A percentile compares a stretch with the other conserved stretches of the same genome.
phyloP scores from a whole-genome alignment of 2,888 invertebrate species.

The Pollenia amentaria region DNA sequence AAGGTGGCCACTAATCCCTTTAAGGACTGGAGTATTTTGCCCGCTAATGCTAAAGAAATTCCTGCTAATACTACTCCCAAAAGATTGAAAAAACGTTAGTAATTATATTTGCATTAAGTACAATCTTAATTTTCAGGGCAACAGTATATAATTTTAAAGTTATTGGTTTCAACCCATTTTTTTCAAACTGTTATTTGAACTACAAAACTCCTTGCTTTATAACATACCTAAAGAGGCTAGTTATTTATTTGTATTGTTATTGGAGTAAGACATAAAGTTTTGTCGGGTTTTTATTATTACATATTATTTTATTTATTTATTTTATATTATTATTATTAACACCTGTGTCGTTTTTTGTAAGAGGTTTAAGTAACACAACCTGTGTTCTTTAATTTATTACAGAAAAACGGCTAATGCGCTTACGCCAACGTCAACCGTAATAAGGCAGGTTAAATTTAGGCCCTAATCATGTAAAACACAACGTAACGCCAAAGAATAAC shows the following conservation, averaged over 20 bases:
- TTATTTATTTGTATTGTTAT: background rate
- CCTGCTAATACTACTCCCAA: constrained; percentile 83
- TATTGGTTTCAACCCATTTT: background rate
- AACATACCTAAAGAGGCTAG: background rate
- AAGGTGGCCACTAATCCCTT: constrained; percentile 88
- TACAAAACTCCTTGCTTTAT: background rate
- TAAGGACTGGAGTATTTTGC: constrained; percentile 86
- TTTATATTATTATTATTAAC: no score
- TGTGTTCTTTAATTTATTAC: no score
- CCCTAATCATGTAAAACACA: no score
- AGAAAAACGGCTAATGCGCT: no score
- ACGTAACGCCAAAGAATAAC: no score
- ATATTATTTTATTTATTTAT: no score
- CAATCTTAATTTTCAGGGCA: constrained; percentile 25
- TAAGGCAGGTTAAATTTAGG: no score
- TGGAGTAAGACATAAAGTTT: no score
- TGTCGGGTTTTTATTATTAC: no score
- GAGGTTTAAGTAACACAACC: no score
- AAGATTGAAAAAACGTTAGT: constrained; percentile 84
- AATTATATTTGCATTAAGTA: constrained; percentile 71
- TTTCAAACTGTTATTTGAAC: background rate
- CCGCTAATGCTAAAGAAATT: constrained; percentile 81
- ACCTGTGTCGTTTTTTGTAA: no score
- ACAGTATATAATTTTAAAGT: constrained; percentile 32
- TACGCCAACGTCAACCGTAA: no score